Conservation (phyloP, 2,888 invertebrate genomes). For the Plebejus anna region DNA sequence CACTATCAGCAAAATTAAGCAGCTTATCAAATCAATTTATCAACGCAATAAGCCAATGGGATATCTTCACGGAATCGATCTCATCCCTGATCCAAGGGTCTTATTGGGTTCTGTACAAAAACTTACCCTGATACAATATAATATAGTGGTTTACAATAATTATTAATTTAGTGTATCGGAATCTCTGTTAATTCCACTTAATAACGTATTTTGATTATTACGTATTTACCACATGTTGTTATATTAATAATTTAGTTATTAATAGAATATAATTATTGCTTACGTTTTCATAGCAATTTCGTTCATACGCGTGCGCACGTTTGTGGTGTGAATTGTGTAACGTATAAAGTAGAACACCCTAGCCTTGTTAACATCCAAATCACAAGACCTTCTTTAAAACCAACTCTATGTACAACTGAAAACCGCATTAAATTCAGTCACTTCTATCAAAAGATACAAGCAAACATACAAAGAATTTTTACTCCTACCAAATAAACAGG, state of each 20-base stretch:
- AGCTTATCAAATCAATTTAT: conserved; percentile 12
- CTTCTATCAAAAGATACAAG: background rate
- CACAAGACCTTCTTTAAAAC: too few relatives aligned
- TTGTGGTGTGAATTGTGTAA: too few relatives aligned
- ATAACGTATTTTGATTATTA: background rate
- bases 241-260: too few relatives aligned
- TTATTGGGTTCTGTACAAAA: conserved; percentile 6
- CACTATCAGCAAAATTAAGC: background rate
- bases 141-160: background rate
- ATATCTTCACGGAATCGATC: background rate
- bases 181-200: background rate
- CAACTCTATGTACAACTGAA: background rate
- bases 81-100: background rate
- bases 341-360: too few relatives aligned
- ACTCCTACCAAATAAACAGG: background rate
- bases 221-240: background rate
- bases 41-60: conserved; percentile 13
- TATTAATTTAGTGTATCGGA: background rate
- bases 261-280: too few relatives aligned
- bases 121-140: background rate
- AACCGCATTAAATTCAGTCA: background rate
- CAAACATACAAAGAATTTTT: background rate
- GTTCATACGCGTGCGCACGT: too few relatives aligned
- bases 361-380: too few relatives aligned
- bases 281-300: too few relatives aligned